A percentile compares a stretch with the other conserved stretches of the same genome.
Evolutionary conservation across 2,797 vertebrate species (phyloP).

Genomic region (Limnodromus scolopaceus): DNA sequence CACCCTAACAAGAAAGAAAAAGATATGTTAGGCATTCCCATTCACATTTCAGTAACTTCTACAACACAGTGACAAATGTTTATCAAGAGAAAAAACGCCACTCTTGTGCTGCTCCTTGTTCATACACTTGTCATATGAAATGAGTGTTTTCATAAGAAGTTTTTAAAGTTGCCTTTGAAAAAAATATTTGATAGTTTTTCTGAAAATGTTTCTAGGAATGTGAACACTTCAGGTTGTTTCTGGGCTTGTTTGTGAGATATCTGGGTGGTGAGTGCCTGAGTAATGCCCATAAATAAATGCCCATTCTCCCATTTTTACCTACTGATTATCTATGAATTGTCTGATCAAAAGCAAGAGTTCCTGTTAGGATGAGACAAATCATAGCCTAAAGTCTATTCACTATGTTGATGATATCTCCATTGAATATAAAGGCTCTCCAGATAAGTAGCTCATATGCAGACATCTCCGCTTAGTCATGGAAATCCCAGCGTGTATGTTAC

Average conservation of each 20-base stretch:
- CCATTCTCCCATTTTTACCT: not conserved
- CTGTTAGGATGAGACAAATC: not conserved
- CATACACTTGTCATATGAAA: not conserved
- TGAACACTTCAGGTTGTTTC: not conserved
- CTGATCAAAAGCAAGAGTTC: not conserved
- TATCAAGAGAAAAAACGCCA: not conserved
- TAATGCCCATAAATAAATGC: not conserved
- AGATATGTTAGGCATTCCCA: not conserved
- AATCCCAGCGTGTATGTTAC: not conserved
- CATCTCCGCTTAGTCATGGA: not conserved
- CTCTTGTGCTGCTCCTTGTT: not conserved
- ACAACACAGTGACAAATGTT: not conserved
- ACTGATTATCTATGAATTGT: not conserved
- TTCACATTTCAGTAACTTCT: not conserved
- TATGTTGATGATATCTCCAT: not conserved
- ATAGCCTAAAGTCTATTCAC: not conserved
- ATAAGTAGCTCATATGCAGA: not conserved
- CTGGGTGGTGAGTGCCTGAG: not conserved
- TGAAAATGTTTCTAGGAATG: not conserved
- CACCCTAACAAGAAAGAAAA: conserved; percentile 71
- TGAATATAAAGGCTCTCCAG: not conserved
- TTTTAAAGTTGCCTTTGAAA: not conserved
- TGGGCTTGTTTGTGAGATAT: not conserved
- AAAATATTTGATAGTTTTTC: not conserved
- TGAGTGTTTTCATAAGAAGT: not conserved